Base-by-base conservation (phyloP, 2,797 vertebrate genomes). In the Xenopus petersii region DNA sequence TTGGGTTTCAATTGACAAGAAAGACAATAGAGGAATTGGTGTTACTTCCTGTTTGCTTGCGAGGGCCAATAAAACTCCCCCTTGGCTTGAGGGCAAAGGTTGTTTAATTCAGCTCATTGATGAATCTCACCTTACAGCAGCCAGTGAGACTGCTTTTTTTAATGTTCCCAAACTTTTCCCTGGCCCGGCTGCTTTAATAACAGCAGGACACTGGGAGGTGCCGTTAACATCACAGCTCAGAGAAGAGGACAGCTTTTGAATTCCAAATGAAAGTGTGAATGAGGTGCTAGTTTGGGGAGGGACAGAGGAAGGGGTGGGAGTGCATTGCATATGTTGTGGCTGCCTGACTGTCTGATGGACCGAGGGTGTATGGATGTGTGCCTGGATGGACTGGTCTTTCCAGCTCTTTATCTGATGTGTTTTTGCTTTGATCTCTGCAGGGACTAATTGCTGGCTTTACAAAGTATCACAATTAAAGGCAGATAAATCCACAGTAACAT, bases 381-480 rank as follows among this genome's bases (percentile, higher is more conserved):
- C 81, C 71, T 63, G 17, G 70, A 75, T 73, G 7, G 12, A 70
- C 79, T 81, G 21, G 81, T 82, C 79, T 74, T 80, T 70, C 81
- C 67, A 67, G 67, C 77, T 68, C 77, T 82, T 81, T 79, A 85
- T 87, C 84, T 81, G 79, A 81, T 74, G 59, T 66, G 26, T 79
- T 36, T 10, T 46, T 10, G 81, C 75, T 88, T 84, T 88, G 85
- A 86, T 87, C 85, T 80, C 86, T 73, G 83, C 73, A 80, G 80
- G 81, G 70, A 79, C 72, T 75, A 80, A 63, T 58, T 81, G 12
- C 79, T 82, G 74, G 12, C 72, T 82, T 83, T 78, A 82, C 80
- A 83, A 80, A 83, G 61, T 58, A 79, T 73, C 60, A 72, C 51
- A 9, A 56, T 62, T 82, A 75, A 81, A 79, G 81, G 36, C 62